Base-by-base conservation (phyloP, 2,113 vertebrate species). In the Megaptera novaeangliae region DNA sequence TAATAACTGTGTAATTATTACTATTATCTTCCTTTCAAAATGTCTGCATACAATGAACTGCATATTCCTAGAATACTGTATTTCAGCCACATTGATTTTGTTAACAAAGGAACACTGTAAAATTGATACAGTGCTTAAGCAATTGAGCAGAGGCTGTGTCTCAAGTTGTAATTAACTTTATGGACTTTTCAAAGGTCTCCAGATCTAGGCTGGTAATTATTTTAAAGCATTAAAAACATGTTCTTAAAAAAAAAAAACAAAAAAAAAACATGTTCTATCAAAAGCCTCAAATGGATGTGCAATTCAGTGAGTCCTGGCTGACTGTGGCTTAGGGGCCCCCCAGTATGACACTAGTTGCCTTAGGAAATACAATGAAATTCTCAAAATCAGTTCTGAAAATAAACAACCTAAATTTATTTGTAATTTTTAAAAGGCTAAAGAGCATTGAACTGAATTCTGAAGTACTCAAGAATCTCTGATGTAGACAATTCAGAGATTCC, bases 161-260 rank as follows among this genome's bases (percentile, higher is more conserved):
- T 89, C 68, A 68, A 93, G 52, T 52, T 93, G 0, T 91, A 96
- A 83, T 96, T 84, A 88, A 91, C 72, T 97, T 95, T 71, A 93
- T 49, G 29, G 66, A 92, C 89, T 95, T 94, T 63, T 86, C 93
- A 96, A 85, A 95, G 83, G 85, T 94, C 87, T 98, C 82, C 81
- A 77, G 63, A 78, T 84, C 29, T 36, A 87, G 21, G 63, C 27
- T 15, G 21, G 31, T 74, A 61, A 88, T 86, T 95, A 91, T 52
- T 94, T 96, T 86, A 88, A 96, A 91, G 52, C 77, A 57, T 59
- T 91, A 94, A 95, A 94, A 97, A 46, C 39, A 84, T 49, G n/a
- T 34, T 75, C 71, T 64, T n/a, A n/a, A 81, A 39, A 39, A 39
- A 39, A 39, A 39, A 39, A 39, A 36, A 36, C 93, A 95, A 94